phyloP scores from a whole-genome alignment of 2,797 vertebrate species.

The Gorsachius magnificus region DNA sequence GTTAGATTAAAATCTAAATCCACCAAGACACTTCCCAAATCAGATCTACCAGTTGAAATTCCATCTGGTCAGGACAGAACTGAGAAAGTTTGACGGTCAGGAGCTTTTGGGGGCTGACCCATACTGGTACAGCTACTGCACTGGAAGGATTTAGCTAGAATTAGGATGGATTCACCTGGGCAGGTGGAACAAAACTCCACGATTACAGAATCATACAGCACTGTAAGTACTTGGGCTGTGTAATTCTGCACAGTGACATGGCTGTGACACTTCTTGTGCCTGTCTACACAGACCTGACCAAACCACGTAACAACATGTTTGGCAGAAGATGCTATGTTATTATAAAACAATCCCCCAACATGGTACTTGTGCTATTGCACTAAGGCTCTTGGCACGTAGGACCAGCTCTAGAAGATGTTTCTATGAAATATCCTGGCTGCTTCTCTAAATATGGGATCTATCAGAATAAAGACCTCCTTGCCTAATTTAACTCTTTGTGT shows the following conservation, averaged over 20 bases:
- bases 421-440: background rate
- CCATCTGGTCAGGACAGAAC: background rate
- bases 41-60: background rate
- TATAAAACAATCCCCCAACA: background rate
- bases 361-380: background rate
- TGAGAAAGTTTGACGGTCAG: background rate
- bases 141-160: background rate
- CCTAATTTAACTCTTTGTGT: background rate
- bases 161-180: background rate
- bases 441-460: background rate
- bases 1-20: background rate
- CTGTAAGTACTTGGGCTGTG: background rate
- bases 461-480: background rate
- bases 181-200: background rate
- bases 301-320: background rate
- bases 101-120: background rate
- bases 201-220: background rate
- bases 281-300: background rate
- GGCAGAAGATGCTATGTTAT: background rate
- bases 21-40: background rate
- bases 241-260: background rate
- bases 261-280: background rate
- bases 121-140: background rate
- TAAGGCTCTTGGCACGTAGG: background rate
- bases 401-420: background rate